Percentiles rank a stretch among this genome's conserved stretches.
These are phyloP conservation scores for Anguilla rostrata DNA, from an alignment of 2,113 vertebrate species.

Conservation along the genomic window DNA sequence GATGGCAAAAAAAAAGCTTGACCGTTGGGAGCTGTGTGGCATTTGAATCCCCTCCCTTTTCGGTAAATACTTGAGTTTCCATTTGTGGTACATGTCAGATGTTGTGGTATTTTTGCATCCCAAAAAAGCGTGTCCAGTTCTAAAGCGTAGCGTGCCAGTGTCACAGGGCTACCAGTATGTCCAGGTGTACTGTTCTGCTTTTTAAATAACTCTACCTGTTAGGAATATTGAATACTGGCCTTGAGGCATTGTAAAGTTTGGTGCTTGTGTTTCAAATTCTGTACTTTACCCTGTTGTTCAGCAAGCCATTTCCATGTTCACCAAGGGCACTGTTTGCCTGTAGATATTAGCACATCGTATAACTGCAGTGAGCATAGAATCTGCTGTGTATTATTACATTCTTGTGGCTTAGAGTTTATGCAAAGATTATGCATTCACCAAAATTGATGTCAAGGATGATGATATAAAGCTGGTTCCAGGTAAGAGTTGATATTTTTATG, in stretches of 20 bases:
- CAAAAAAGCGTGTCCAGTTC: neutral
- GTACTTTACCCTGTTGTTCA: neutral
- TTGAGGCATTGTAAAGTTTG: neutral
- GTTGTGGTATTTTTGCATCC: neutral
- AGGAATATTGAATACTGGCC: constrained; percentile 8
- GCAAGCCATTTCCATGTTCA: neutral
- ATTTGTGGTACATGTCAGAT: neutral
- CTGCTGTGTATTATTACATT: neutral
- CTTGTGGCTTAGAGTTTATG: constrained; percentile 21
- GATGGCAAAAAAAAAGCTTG: neutral
- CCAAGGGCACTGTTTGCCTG: neutral
- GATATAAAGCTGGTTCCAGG: constrained; percentile 29
- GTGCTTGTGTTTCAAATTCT: constrained; percentile 1
- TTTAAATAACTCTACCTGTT: neutral
- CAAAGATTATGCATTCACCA: constrained; percentile 28
- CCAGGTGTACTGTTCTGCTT: neutral
- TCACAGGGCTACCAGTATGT: neutral
- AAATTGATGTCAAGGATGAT: constrained; percentile 17
- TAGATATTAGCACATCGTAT: constrained; percentile 9
- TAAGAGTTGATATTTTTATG: constrained; percentile 32
- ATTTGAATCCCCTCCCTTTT: neutral
- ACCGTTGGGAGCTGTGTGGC: neutral
- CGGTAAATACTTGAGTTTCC: neutral
- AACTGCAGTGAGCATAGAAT: neutral
- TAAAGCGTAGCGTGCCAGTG: neutral